Evolutionary conservation across 1,140 invertebrate species (phyloP).

Genomic region (Papilio machaon): DNA sequence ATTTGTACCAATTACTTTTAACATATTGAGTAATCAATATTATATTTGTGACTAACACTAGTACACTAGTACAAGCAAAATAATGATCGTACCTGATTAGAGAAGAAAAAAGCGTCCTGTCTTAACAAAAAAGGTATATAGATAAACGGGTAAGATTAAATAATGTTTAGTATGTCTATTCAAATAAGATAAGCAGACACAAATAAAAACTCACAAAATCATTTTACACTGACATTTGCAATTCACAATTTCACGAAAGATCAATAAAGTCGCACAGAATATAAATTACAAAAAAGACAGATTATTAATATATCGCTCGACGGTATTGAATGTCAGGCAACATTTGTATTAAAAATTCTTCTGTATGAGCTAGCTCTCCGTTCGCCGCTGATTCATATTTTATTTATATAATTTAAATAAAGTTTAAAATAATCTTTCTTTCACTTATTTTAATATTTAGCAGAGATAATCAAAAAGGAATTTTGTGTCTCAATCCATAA

Average conservation of each 20-base stretch:
- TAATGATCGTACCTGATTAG: neutral
- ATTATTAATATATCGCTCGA: neutral
- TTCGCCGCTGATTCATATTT: too few relatives aligned
- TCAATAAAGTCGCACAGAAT: slow-evolving; percentile 5
- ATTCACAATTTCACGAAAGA: slow-evolving; percentile 16
- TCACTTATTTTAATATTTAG: too few relatives aligned
- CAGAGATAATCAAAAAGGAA: too few relatives aligned
- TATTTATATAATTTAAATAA: too few relatives aligned
- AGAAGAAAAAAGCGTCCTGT: neutral
- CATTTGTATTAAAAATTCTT: too few relatives aligned
- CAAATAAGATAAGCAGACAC: slow-evolving; percentile 9
- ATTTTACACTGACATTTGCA: slow-evolving; percentile 23
- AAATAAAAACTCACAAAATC: slow-evolving; percentile 25
- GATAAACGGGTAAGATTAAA: neutral
- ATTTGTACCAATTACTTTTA: slow-evolving; percentile 2
- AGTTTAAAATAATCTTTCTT: too few relatives aligned
- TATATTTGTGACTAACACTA: neutral
- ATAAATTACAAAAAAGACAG: neutral
- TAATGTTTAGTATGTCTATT: neutral
- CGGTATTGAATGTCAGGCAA: too few relatives aligned
- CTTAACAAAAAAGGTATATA: neutral
- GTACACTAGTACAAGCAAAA: neutral
- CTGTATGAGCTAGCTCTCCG: too few relatives aligned
- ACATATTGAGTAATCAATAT: slow-evolving; percentile 28
- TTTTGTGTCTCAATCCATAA: too few relatives aligned